phyloP scores from a whole-genome alignment of 2,888 invertebrate genomes.

The Lapara coniferarum region DNA sequence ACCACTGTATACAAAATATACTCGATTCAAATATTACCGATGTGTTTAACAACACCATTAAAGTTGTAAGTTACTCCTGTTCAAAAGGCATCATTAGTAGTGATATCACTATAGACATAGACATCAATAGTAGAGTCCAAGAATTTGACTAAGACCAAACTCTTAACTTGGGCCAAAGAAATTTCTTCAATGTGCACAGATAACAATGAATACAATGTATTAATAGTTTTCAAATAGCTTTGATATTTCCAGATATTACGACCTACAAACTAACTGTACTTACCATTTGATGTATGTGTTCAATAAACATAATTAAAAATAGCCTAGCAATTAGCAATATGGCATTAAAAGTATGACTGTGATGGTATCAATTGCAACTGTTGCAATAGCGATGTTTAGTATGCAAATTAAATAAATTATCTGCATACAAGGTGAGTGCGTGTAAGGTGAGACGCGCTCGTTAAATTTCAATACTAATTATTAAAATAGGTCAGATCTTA shows the following conservation, averaged over 20 bases:
- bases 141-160: too few relatives aligned
- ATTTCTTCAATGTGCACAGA: too few relatives aligned
- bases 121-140: too few relatives aligned
- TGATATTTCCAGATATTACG: too few relatives aligned
- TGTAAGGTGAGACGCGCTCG: slow-evolving; percentile 23
- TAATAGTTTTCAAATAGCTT: too few relatives aligned
- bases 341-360: background rate
- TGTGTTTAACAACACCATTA: background rate
- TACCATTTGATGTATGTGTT: too few relatives aligned
- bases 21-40: background rate
- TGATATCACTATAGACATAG: background rate
- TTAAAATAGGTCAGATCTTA: slow-evolving; percentile 17
- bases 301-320: too few relatives aligned
- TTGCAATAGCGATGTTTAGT: slow-evolving; percentile 19
- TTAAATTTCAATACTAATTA: slow-evolving; percentile 19
- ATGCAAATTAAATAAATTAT: slow-evolving; percentile 23
- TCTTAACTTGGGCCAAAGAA: too few relatives aligned
- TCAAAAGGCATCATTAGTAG: background rate
- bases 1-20: slow-evolving; percentile 34
- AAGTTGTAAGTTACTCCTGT: background rate
- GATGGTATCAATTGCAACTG: slow-evolving; percentile 3
- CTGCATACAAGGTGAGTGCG: slow-evolving; percentile 16
- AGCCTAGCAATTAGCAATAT: too few relatives aligned
- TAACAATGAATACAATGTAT: too few relatives aligned
- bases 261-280: too few relatives aligned